A percentile compares a stretch with the other conserved stretches of the same genome.
phyloP scores from a whole-genome alignment of 1,140 invertebrate genomes.

The Pseudomyrmex gracilis region DNA sequence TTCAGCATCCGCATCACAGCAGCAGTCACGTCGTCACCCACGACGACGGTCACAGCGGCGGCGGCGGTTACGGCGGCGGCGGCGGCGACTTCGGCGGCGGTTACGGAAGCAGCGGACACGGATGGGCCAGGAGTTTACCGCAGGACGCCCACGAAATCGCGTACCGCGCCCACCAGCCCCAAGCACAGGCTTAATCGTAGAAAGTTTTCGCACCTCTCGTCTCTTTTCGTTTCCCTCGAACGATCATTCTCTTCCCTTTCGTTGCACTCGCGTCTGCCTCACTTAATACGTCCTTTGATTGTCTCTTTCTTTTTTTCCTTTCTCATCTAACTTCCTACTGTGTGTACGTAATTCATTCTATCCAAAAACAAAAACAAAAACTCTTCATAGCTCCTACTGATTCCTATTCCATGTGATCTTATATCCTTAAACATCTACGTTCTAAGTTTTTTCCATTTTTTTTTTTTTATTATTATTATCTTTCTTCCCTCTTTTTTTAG shows the following conservation, averaged over 20 bases:
- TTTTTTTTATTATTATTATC: neutral
- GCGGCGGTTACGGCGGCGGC: constrained; percentile 84
- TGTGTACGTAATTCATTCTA: constrained; percentile 10
- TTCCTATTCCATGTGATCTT: neutral
- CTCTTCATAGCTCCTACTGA: neutral
- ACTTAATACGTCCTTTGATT: neutral
- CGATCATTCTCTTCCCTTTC: constrained; percentile 49
- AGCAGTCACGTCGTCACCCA: constrained; percentile 88
- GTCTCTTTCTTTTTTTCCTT: neutral
- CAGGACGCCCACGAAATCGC: constrained; percentile 91
- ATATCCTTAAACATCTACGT: neutral
- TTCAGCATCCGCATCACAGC: constrained; percentile 92
- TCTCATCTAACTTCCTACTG: neutral
- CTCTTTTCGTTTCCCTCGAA: constrained; percentile 55
- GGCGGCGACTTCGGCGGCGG: constrained; percentile 87
- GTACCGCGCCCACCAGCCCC: constrained; percentile 90
- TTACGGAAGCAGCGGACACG: constrained; percentile 86
- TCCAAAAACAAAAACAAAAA: neutral
- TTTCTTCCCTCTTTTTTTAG: neutral
- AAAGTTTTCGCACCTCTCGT: constrained; percentile 67
- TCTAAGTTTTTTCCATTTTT: neutral
- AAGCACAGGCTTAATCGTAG: constrained; percentile 72
- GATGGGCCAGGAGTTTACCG: constrained; percentile 89
- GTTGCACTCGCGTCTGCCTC: constrained; percentile 18
- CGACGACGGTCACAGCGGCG: constrained; percentile 87